These are phyloP conservation scores for Morus bassanus DNA, from an alignment of 2,797 vertebrate genomes.

Conservation along the genomic window DNA sequence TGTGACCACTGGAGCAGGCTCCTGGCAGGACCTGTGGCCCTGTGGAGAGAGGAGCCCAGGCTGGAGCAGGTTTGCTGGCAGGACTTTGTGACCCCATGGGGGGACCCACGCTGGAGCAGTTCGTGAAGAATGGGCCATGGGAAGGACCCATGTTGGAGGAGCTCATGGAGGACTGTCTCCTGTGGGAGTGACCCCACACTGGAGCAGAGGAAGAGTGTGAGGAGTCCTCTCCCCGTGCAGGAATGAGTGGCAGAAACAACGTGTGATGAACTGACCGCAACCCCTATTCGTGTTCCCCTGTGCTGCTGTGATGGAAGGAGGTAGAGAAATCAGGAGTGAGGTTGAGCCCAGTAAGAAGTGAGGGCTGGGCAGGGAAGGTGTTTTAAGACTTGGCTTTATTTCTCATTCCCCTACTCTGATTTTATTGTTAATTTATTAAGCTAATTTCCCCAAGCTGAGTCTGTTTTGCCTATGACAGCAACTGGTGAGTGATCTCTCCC, in stretches of 20 bases:
- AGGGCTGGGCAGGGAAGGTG: background rate
- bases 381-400: background rate
- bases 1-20: background rate
- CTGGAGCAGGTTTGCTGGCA: background rate
- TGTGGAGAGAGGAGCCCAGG: no score
- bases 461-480: background rate
- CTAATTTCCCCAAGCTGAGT: background rate
- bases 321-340: background rate
- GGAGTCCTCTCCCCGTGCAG: no score
- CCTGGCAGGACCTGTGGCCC: background rate
- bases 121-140: background rate
- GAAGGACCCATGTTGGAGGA: background rate
- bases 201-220: background rate
- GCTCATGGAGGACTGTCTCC: background rate
- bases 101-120: background rate
- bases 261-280: background rate
- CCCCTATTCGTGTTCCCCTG: background rate
- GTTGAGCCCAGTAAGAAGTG: background rate
- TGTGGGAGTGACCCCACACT: background rate
- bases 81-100: background rate
- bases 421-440: background rate
- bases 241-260: background rate
- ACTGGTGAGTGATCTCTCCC: background rate
- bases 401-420: background rate
- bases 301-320: fast-evolving